Evolutionary conservation across 2,113 vertebrate genomes (phyloP).

Genomic region (Nematolebias whitei): DNA sequence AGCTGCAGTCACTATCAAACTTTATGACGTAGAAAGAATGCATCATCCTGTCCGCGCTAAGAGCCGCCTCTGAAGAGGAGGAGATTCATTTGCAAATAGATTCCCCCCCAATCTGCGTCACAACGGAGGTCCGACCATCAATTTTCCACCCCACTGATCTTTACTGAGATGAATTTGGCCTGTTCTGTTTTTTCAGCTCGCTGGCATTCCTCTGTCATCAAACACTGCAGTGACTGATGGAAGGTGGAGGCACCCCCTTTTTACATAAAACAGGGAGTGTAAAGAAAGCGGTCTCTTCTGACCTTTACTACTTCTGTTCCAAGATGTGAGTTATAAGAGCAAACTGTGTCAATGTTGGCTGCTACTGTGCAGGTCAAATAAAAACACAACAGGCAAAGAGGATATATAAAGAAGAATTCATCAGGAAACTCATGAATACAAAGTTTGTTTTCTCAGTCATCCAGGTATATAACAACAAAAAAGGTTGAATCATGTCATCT

Average conservation of each 20-base stretch:
- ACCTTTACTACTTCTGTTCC: background rate
- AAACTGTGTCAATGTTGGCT: background rate
- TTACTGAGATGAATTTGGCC: conserved; percentile 41
- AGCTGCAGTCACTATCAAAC: conserved; percentile 31
- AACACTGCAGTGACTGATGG: background rate
- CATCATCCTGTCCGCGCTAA: conserved; percentile 37
- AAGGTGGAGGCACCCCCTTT: conserved; percentile 19
- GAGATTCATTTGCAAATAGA: conserved; percentile 39
- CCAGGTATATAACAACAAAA: too few species aligned
- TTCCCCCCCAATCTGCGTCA: conserved; percentile 36
- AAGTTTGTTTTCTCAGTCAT: too few species aligned
- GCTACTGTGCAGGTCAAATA: background rate
- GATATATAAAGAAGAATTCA: too few species aligned
- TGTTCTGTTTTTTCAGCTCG: conserved; percentile 8
- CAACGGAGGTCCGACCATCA: background rate
- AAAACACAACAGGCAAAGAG: background rate
- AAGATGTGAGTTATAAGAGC: background rate
- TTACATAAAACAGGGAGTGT: conserved; percentile 1
- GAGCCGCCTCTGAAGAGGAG: conserved; percentile 3
- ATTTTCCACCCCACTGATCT: conserved; percentile 26
- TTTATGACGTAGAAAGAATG: conserved; percentile 52
- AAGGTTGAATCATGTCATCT: too few species aligned
- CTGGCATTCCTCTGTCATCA: background rate
- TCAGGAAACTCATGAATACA: too few species aligned
- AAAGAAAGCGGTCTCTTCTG: conserved; percentile 1